phyloP scores from a whole-genome alignment of 2,113 vertebrate species.

The Dromaius novaehollandiae region DNA sequence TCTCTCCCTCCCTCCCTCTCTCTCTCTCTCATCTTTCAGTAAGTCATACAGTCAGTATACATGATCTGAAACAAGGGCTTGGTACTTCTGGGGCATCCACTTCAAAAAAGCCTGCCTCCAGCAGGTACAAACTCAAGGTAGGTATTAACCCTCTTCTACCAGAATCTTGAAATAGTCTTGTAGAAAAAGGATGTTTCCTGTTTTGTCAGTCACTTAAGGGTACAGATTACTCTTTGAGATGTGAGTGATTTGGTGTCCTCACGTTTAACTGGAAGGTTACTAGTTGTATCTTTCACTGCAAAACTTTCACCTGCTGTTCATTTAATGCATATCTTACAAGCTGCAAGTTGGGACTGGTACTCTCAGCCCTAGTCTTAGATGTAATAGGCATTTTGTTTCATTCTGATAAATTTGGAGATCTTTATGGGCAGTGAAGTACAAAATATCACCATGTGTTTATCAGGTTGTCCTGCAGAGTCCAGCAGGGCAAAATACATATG shows the following conservation, averaged over 20 bases:
- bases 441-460: not conserved
- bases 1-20: too few relatives aligned
- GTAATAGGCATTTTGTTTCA: not conserved
- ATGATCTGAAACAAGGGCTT: constrained; percentile 85
- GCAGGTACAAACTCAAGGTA: constrained; percentile 90
- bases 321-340: not conserved
- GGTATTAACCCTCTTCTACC: not conserved
- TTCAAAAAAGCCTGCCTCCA: constrained; percentile 63
- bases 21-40: constrained; percentile 66
- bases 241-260: not conserved
- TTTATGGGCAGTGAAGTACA: not conserved
- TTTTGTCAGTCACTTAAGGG: not conserved
- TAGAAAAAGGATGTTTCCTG: not conserved
- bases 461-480: not conserved
- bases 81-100: constrained; percentile 4
- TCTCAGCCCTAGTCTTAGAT: not conserved
- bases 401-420: not conserved
- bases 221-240: not conserved
- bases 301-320: not conserved
- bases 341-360: not conserved
- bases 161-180: not conserved
- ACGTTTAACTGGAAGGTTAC: not conserved
- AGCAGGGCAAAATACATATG: not conserved
- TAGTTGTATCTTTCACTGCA: not conserved
- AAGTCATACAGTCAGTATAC: constrained; percentile 83